Base-by-base conservation (phyloP, 2,797 vertebrate species). In the Cetoscarus ocellatus region DNA sequence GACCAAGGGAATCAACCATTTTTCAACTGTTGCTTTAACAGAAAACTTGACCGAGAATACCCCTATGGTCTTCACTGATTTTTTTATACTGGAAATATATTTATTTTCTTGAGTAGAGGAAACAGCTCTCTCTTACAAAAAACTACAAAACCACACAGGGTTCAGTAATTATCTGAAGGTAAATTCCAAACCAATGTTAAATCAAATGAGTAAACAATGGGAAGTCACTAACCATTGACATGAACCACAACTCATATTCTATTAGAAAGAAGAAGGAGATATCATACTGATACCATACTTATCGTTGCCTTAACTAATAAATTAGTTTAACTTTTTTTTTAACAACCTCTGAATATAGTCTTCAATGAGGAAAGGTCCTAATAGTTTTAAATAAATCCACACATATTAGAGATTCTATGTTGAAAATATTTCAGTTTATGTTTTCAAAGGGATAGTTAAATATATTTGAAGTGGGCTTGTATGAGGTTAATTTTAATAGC, bases 221-320 rank as follows among this genome's bases (percentile, higher is more conserved):
- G 74, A 85, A 85, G 74, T 78, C 44, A 80, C 70, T 60, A 7
- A 73, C 15, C 44, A 51, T 78, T 73, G 61, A 66, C 27, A 49
- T 1, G 42, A 70, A 64, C 39, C 1, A 52, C 27, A 59, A 52
- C 11, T 54, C 34, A 43, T 62, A 14, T 67, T 59, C 60, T 67
- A 7, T 11, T 17, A 7, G 7, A 15, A 49, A 49, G 27, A 27
- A 27, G 27, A 27, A 27, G 27, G 4, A 27, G 27, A 27, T 27
- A 27, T 4, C 4, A 27, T 27, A 27, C 4, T 27, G 27, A 27
- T 27, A 27, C 27, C 4, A 27, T 27, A 27, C 4, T 27, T 2
- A 27, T 27, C 4, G 27, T 27, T 27, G 27, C 27, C 27, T 27
- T 27, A 27, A 27, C 27, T 27, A 27, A 2, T 27, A 27, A 27